Evolutionary conservation across 1,140 invertebrate genomes (phyloP), one percentile per base, ranked within the genome.

Genomic region (Heliconius hermathena): DNA sequence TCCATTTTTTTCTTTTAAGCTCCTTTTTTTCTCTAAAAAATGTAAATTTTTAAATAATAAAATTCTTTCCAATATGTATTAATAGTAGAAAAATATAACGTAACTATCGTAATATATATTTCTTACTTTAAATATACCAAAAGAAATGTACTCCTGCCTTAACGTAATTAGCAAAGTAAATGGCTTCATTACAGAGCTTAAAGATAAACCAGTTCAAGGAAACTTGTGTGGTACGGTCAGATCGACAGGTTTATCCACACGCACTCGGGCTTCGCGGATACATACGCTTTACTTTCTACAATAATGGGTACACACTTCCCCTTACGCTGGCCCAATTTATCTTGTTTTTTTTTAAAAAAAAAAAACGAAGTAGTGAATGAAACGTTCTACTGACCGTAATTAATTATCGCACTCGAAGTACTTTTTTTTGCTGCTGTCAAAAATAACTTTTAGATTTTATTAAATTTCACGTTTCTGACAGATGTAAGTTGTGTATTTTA

Each of bases 281-380:
- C 86, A 88, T 26, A 60, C 54, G 3, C 87, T 90, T 90, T 93
- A 94, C 92, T 94, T 93, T 92, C 90, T 85, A 84, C 88, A 85
- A 83, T 91, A 91, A 89, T 86, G 88, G 89, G 88, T 81, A 74
- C 73, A 77, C 85, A 88, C 85, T 90, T 92, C 87, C 91, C 87
- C 85, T 85, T 83, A 80, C 78, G 77, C 75, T 84, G 86, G 76
- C 84, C 85, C 81, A 84, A 89, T 87, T 89, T 78, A 66, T 66
- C 26, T 16, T 66, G 3, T 66, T 66, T 66, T 60, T 60, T 60
- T 60, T 22, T 20, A 5, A 13, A 13, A 6, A 8, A 36, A 36
- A 36, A 36, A 36, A 36, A 1, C 41, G 20, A 57, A 57, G n/a
- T 22, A 57, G n/a, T 57, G n/a, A 57, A 22, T 66, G 60, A 29